phyloP scores from a whole-genome alignment of 2,888 invertebrate genomes.

The Nesidiocoris tenuis region DNA sequence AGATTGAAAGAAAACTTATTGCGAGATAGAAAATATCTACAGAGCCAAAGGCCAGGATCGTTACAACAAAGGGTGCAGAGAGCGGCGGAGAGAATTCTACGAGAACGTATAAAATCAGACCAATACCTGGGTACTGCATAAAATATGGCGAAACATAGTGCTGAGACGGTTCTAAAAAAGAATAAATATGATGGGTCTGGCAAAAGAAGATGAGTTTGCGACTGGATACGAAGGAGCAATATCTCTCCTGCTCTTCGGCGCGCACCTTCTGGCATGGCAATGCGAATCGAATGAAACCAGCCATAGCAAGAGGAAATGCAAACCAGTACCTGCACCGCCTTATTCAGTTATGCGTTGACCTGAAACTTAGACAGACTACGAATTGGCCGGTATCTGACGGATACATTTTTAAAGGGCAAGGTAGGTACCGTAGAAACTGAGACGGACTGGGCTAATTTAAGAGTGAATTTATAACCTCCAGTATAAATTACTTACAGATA shows the following conservation, averaged over 20 bases:
- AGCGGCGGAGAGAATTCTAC: background rate
- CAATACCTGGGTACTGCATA: background rate
- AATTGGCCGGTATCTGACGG: background rate
- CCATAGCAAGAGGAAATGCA: background rate
- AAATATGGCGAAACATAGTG: background rate
- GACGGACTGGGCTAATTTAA: too few species aligned
- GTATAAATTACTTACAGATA: too few species aligned
- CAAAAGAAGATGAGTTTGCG: constrained; percentile 2
- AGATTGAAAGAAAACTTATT: background rate
- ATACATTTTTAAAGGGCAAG: too few species aligned
- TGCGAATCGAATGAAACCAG: background rate
- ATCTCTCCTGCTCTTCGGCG: background rate
- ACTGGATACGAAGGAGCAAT: background rate
- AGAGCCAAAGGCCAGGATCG: background rate
- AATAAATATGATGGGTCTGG: constrained; percentile 1
- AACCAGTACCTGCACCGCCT: background rate
- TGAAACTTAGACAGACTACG: background rate
- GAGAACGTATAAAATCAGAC: background rate
- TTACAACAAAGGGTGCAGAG: background rate
- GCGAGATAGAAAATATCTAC: background rate
- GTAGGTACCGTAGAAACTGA: too few species aligned
- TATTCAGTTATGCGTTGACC: background rate
- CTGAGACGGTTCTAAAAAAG: background rate
- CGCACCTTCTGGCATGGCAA: constrained; percentile 5
- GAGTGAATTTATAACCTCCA: too few species aligned